Percentiles rank a stretch among this genome's conserved stretches.
Evolutionary conservation across 2,797 vertebrate species (phyloP).

Genomic region (Thalassophryne amazonica): DNA sequence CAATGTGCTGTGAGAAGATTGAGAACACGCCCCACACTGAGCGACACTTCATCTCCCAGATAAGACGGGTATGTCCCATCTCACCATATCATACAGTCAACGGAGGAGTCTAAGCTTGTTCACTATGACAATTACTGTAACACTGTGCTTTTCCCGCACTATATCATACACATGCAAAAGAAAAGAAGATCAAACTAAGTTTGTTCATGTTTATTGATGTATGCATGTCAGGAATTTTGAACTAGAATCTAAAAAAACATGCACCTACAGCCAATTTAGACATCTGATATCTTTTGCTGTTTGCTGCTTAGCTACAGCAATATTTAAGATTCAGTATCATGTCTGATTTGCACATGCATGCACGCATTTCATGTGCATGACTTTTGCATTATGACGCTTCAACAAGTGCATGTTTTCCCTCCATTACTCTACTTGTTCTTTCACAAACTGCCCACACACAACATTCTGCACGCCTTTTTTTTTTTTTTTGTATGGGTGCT

Average conservation of each 20-base stretch:
- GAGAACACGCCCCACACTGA: conserved; percentile 75
- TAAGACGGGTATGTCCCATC: conserved; percentile 63
- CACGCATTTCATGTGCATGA: background rate
- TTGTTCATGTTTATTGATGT: too few relatives aligned
- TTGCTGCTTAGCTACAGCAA: background rate
- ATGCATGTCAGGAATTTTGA: too few relatives aligned
- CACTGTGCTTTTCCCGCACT: too few relatives aligned
- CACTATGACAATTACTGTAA: too few relatives aligned
- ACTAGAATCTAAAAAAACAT: too few relatives aligned
- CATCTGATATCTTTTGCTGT: background rate
- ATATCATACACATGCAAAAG: too few relatives aligned
- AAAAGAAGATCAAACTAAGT: too few relatives aligned
- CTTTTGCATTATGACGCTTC: background rate
- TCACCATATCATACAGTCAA: too few relatives aligned
- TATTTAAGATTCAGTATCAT: background rate
- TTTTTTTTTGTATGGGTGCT: conserved; percentile 11
- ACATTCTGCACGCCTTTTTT: conserved; percentile 11
- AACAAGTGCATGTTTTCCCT: background rate
- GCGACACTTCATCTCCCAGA: conserved; percentile 53
- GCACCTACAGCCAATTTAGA: background rate
- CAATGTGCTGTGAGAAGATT: conserved; percentile 78
- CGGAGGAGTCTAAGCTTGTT: too few relatives aligned
- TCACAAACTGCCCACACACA: conserved; percentile 3
- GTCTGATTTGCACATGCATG: background rate
- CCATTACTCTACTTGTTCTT: background rate